Conservation (phyloP, 2,113 vertebrate genomes). For the Tachysurus vachellii region DNA sequence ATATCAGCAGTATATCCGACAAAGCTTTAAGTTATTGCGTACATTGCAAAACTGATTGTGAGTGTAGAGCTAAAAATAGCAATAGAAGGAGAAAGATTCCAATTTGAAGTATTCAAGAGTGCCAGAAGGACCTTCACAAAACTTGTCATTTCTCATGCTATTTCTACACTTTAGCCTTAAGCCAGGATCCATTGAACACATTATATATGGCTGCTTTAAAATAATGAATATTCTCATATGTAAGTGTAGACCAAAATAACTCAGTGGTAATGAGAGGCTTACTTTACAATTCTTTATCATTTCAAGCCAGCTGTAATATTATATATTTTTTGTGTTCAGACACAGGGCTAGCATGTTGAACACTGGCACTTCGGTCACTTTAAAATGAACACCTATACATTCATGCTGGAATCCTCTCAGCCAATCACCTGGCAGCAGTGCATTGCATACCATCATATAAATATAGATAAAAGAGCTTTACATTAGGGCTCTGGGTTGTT, state of each 20-base stretch:
- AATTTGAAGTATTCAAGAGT: conserved; percentile 34
- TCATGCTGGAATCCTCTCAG: background rate
- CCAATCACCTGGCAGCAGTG: background rate
- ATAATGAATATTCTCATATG: background rate
- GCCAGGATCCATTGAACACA: background rate
- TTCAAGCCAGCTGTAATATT: background rate
- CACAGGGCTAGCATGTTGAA: conserved; percentile 31
- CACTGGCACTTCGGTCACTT: conserved; percentile 13
- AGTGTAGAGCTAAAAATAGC: conserved; percentile 1
- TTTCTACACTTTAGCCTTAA: conserved; percentile 5
- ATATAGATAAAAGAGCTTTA: background rate
- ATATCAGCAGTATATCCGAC: conserved; percentile 6
- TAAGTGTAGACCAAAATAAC: background rate
- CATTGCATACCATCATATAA: background rate
- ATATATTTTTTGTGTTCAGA: background rate
- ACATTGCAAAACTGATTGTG: background rate
- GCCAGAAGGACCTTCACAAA: conserved; percentile 31
- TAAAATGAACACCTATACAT: background rate
- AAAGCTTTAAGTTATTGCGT: conserved; percentile 31
- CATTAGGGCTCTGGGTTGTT: too few species aligned
- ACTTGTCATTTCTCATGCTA: conserved; percentile 20
- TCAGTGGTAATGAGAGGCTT: background rate
- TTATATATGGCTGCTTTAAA: background rate
- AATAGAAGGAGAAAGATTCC: background rate
- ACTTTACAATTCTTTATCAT: background rate